Percentiles rank a stretch among this genome's conserved stretches.
These are phyloP conservation scores for Dynastes maya DNA, from an alignment of 2,888 invertebrate species.

Conservation along the genomic window DNA sequence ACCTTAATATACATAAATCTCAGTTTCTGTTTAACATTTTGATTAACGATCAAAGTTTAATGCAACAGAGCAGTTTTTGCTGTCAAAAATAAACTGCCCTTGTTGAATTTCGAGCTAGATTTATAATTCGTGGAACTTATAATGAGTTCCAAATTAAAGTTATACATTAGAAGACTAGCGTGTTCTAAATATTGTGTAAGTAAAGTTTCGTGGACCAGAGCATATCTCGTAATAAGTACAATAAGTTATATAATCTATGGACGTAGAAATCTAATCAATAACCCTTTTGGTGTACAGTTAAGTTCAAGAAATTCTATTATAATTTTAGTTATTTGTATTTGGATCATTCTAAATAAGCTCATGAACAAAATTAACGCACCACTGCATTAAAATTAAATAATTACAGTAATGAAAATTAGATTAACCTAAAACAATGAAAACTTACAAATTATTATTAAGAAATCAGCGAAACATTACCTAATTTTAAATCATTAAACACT, in stretches of 20 bases:
- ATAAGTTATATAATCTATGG: not conserved
- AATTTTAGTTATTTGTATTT: too few relatives aligned
- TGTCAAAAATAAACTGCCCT: constrained; percentile 11
- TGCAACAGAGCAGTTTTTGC: constrained; percentile 3
- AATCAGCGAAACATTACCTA: too few relatives aligned
- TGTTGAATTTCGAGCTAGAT: constrained; percentile 10
- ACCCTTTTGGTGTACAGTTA: too few relatives aligned
- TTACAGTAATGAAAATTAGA: too few relatives aligned
- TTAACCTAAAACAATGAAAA: too few relatives aligned
- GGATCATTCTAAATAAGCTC: too few relatives aligned
- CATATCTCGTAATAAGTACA: not conserved
- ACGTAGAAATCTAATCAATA: too few relatives aligned
- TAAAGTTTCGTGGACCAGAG: not conserved
- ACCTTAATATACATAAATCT: constrained; percentile 23
- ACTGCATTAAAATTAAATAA: too few relatives aligned
- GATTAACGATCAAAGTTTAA: constrained; percentile 35
- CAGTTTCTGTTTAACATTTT: constrained; percentile 15
- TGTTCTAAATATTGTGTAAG: not conserved
- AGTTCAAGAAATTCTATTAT: too few relatives aligned
- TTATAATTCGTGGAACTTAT: constrained; percentile 11
- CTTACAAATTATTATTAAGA: too few relatives aligned
- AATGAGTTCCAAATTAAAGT: constrained; percentile 31
- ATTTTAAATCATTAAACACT: too few relatives aligned
- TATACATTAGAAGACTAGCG: constrained; percentile 4
- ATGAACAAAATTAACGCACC: too few relatives aligned